Evolutionary conservation across 2,797 vertebrate genomes (phyloP).

Genomic region (Gymnothorax javanicus): DNA sequence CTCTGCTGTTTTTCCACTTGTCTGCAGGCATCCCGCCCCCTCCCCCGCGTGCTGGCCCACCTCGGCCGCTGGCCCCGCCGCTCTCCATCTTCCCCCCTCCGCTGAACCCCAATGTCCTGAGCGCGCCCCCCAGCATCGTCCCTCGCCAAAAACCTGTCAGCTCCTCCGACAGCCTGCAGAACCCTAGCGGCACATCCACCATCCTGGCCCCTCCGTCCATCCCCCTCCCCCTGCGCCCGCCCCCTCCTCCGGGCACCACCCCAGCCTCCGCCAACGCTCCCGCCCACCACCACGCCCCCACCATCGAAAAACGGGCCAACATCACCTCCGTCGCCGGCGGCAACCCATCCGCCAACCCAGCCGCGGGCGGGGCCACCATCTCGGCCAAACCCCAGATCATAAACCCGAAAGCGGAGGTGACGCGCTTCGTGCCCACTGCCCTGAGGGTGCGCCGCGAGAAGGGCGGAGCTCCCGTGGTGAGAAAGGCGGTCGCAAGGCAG

Average conservation of each 20-base stretch:
- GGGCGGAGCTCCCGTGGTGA: conserved; percentile 58
- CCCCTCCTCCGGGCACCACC: conserved; percentile 66
- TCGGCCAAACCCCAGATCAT: conserved; percentile 98
- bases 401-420: conserved; percentile 95
- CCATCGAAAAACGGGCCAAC: conserved; percentile 93
- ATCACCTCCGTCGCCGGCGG: conserved; percentile 65
- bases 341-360: conserved; percentile 43
- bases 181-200: conserved; percentile 50
- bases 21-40: conserved; percentile 89
- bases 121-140: conserved; percentile 90
- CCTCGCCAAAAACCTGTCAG: conserved; percentile 75
- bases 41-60: conserved; percentile 84
- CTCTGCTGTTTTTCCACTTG: neutral
- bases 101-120: conserved; percentile 89
- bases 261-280: conserved; percentile 47
- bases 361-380: conserved; percentile 85
- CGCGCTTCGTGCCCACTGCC: conserved; percentile 82
- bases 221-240: conserved; percentile 62
- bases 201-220: conserved; percentile 63
- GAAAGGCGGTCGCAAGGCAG: conserved; percentile 70
- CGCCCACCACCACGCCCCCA: conserved; percentile 76
- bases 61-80: conserved; percentile 79
- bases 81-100: conserved; percentile 88
- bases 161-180: conserved; percentile 73
- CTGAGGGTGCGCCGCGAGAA: conserved; percentile 53